These are phyloP conservation scores for Rhinolophus ferrumequinum DNA, from an alignment of 2,113 vertebrate species.

Conservation along the genomic window DNA sequence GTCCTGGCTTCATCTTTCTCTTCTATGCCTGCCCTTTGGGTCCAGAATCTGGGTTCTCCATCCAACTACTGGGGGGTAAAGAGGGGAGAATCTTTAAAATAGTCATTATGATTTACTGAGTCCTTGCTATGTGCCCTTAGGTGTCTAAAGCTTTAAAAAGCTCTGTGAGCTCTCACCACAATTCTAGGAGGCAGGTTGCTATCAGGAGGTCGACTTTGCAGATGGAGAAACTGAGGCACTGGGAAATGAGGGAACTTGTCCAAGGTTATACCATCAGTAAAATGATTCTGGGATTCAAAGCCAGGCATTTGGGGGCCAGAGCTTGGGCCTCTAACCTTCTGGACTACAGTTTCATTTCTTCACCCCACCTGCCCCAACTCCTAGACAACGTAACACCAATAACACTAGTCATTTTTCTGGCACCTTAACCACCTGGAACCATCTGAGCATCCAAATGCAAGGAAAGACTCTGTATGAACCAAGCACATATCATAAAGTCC, in stretches of 20 bases:
- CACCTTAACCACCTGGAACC: neutral
- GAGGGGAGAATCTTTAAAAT: too few relatives aligned
- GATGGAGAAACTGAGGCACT: neutral
- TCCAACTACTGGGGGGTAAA: neutral
- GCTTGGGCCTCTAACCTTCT: neutral
- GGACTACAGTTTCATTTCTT: neutral
- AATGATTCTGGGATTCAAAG: neutral
- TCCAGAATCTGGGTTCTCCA: neutral
- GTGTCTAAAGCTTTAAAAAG: neutral
- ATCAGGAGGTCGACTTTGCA: neutral
- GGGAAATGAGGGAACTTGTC: neutral
- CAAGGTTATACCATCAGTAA: neutral
- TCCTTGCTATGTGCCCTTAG: neutral
- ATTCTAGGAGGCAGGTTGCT: neutral
- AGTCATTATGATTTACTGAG: neutral
- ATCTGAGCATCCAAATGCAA: neutral
- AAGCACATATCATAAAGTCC: neutral
- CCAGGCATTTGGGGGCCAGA: neutral
- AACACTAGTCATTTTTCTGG: neutral
- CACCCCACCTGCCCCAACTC: neutral
- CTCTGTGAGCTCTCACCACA: neutral
- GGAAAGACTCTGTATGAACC: neutral
- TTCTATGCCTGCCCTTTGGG: accelerated
- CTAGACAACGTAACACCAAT: neutral
- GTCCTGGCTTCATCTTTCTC: neutral